Evolutionary conservation across 2,113 vertebrate genomes (phyloP), one percentile per base, ranked within the genome.

Genomic region (Microtus pennsylvanicus): DNA sequence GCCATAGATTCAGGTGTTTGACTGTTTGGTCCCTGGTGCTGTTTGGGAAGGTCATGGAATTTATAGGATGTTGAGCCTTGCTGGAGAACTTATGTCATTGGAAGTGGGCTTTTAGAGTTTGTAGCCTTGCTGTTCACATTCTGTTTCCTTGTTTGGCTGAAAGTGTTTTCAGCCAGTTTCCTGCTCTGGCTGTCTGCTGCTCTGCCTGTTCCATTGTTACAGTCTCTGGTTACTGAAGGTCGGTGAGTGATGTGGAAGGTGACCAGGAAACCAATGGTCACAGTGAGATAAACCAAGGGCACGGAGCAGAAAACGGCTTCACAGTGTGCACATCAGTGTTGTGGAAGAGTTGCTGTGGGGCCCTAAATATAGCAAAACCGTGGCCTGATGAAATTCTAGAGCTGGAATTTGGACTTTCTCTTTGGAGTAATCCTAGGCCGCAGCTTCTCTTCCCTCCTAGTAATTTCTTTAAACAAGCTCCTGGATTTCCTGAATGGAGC

Each of bases 401-500:
- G 69, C 77, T 94, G 87, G 69, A 94, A 55, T 95, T 95, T 75
- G 85, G 21, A 85, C 78, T 90, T 50, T 13, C 35, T 75, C 4
- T 82, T 74, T 35, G 47, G 45, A 30, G 61, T 42, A 74, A 75
- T 67, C 21, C 19, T 90, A 16, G 38, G 33, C 90, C 61, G n/a
- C 5, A 72, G 52, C 35, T 89, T 88, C 61, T 89, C 33, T 72
- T 76, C 22, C 80, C 13, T 78, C 24, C 58, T 76, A 58, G 14
- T 77, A 22, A 77, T 93, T 93, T 91, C 78, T 96, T 87, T 81
- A 61, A 94, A 88, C 58, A 58, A 91, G 24, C 8, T 85, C 11
- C 65, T 87, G 28, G 21, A 19, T 90, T 96, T 91, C 63, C 69
- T 87, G n/a, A 89, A 42, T 72, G 22, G 94, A 67, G 63, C 50